phyloP scores from a whole-genome alignment of 1,140 invertebrate species.

The Argopecten irradians region DNA sequence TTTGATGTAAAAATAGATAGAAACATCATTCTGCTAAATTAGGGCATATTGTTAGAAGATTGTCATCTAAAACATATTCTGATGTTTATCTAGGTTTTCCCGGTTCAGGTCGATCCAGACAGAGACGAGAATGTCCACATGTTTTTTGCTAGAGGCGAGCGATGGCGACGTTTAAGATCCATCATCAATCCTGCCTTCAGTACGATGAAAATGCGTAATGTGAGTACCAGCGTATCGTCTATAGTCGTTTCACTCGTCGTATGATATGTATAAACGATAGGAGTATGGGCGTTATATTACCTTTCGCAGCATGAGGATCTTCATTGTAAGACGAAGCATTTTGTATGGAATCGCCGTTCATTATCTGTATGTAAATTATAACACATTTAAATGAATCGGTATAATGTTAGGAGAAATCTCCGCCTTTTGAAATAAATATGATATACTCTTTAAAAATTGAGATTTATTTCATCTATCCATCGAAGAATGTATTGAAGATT shows the following conservation, averaged over 20 bases:
- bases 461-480: neutral
- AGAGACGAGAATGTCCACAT: conserved; percentile 72
- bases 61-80: neutral
- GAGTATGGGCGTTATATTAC: conserved; percentile 3
- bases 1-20: too few relatives aligned
- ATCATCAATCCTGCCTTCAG: conserved; percentile 82
- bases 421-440: neutral
- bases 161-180: conserved; percentile 80
- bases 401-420: neutral
- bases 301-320: neutral
- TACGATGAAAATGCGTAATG: conserved; percentile 80
- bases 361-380: neutral
- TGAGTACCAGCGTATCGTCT: conserved; percentile 58
- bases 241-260: conserved; percentile 5
- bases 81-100: conserved; percentile 64
- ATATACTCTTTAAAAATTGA: neutral
- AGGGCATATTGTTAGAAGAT: neutral
- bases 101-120: conserved; percentile 74
- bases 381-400: conserved; percentile 10
- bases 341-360: neutral
- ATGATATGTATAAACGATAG: neutral
- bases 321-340: conserved; percentile 21
- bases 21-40: neutral
- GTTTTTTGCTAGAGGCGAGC: conserved; percentile 70
- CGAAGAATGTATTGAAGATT: neutral